These are phyloP conservation scores for Lycorma delicatula DNA, from an alignment of 1,140 invertebrate genomes.

Conservation along the genomic window DNA sequence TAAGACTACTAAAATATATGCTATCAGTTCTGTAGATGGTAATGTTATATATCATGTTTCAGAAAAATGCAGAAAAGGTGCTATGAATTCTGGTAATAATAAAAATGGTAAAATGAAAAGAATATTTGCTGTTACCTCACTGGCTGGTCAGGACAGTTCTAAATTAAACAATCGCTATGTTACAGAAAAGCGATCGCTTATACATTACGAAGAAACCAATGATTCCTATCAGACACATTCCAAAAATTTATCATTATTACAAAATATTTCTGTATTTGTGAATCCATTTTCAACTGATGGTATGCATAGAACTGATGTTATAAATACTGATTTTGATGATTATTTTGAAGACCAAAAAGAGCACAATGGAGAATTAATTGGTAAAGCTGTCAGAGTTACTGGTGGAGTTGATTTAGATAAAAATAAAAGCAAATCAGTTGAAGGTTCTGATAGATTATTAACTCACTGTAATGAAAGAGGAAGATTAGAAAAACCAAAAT, in stretches of 20 bases:
- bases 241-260: constrained; percentile 41
- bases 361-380: constrained; percentile 8
- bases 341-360: constrained; percentile 27
- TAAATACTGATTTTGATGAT: constrained; percentile 32
- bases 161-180: constrained; percentile 36
- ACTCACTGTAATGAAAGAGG: background rate
- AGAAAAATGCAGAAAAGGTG: constrained; percentile 13
- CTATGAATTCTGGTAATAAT: no score
- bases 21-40: constrained; percentile 77
- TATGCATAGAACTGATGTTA: constrained; percentile 13
- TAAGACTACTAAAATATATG: constrained; percentile 61
- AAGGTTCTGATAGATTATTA: constrained; percentile 8
- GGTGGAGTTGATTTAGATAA: constrained; percentile 15
- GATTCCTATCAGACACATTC: constrained; percentile 30
- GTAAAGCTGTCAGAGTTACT: constrained; percentile 9
- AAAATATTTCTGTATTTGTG: constrained; percentile 46
- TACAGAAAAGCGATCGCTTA: constrained; percentile 44
- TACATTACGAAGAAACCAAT: constrained; percentile 40
- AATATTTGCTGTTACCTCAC: constrained; percentile 43
- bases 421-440: constrained; percentile 15
- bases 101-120: constrained; percentile 12
- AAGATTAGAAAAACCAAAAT: constrained; percentile 2
- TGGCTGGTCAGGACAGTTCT: constrained; percentile 38
- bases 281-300: constrained; percentile 41
- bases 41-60: constrained; percentile 75